Evolutionary conservation across 2,888 invertebrate species (phyloP), one percentile per base, ranked within the genome.

Genomic region (Hylaea fasciaria): DNA sequence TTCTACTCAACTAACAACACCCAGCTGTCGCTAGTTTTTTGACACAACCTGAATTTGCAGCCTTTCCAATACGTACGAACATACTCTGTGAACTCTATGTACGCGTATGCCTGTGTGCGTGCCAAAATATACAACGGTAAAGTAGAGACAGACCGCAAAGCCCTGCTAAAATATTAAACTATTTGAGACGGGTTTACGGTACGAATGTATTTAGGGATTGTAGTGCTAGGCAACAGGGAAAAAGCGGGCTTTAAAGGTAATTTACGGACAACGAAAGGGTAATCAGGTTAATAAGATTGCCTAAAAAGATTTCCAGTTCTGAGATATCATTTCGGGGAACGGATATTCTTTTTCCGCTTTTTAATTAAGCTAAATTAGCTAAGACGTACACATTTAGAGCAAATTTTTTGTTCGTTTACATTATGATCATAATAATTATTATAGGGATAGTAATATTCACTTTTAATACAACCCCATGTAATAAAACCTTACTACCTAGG

Each of bases 131-230:
- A 61, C 51, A 56, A 47, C 48, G 28, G 52, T 40, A 57, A 45
- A 40, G 22, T 28, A 57, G 44, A 56, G 37, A 62, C 56, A 52
- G 48, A 62, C 61, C 61, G 61, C 61, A 62, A 56, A 57, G 56
- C 56, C 47, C 56, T 56, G 52, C 61, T 62, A 57, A 62, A 62
- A 62, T 62, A 62, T 57, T 56, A 62, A 62, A 62, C 56, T 62
- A 56, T 62, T 62, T 57, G 43, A 61, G 52, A 56, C 61, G 43
- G 51, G 52, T 44, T 52, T 48, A 52, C 56, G 13, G 47, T 44
- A 49, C 56, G 29, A 61, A 61, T 44, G 50, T 47, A 46, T 48
- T 47, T 53, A 53, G 29, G 50, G 29, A 32, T 45, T 10, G 40
- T 55, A 46, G 55, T 45, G 8, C 45, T 55, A 46, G 32, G 17